Evolutionary conservation across 92 coral and sea anemone species (phyloP), one percentile per base, ranked within the genome.

Genomic region (Porites rus): DNA sequence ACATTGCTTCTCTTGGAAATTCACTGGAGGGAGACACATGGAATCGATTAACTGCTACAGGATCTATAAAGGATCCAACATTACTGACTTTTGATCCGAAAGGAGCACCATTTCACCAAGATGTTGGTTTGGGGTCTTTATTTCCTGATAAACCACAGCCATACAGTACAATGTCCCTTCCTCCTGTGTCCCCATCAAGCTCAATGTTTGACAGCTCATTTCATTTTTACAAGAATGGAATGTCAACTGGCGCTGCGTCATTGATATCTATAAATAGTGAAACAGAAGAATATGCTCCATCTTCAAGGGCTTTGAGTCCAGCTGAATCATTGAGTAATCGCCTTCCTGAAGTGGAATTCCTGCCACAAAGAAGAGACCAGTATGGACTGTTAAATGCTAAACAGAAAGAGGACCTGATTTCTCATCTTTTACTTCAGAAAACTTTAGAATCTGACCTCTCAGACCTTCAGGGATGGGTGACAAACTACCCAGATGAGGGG

Each of bases 231-330:
- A 86, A 91, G 74, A 93, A 93, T 75, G 99, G 97, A 10, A 93
- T 95, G 94, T 95, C 98, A 60, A 95, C 98, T 11, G 98, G 99
- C 6, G 98, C 98, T 38, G 98, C 97, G 1, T 97, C 99, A 18
- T 51, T 97, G 92, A 91, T 97, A 52, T 95, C 99, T 14, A 20
- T 95, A 16, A 91, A 92, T 82, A 92, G 96, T 31, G 96, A 91
- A 24, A 83, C 56, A 51, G 91, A 91, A 52, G 98, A 96, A 54
- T 93, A 93, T 20, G 95, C 96, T 0, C 93, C 98, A 31, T 94
- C 98, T 1, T 93, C 95, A 18, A 92, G 97, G 58, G 98, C 96
- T 60, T 84, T 89, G 11, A 93, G 98, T 65, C 98, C 94, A 65
- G 91, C 83, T 14, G 99, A 97, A 73, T 90, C 98, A 18, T 59